Conservation (phyloP, 2,888 invertebrate genomes). For the Hymenopus coronatus region DNA sequence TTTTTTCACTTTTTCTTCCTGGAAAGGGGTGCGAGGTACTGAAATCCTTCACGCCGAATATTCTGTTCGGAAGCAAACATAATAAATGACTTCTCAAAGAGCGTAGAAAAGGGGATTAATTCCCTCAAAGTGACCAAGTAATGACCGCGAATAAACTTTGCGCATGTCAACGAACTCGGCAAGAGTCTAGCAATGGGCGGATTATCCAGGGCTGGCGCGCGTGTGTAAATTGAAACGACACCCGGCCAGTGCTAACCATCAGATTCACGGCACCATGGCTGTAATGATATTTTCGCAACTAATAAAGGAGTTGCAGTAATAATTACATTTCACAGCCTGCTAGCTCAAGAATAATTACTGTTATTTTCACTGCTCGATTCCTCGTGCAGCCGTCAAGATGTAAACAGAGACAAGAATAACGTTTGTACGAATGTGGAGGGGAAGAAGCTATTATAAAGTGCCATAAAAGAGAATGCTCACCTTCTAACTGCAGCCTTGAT, state of each 20-base stretch:
- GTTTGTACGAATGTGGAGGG: neutral
- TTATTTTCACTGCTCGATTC: neutral
- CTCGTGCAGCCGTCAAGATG: neutral
- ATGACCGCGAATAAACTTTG: neutral
- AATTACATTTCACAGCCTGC: neutral
- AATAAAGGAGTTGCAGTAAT: neutral
- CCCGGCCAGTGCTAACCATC: no score
- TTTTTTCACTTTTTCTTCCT: neutral
- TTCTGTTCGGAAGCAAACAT: neutral
- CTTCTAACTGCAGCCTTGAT: neutral
- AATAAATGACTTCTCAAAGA: neutral
- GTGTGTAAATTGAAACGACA: neutral
- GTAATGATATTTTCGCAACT: neutral
- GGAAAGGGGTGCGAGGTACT: neutral
- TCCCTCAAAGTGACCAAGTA: neutral
- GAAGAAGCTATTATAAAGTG: neutral
- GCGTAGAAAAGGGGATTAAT: neutral
- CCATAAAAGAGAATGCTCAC: neutral
- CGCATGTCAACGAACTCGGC: neutral
- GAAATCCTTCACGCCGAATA: neutral
- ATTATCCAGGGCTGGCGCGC: neutral
- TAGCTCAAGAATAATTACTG: neutral
- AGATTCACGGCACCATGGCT: neutral
- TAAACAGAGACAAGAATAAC: neutral
- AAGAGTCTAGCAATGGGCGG: neutral